Evolutionary conservation across 2,888 invertebrate species (phyloP), one percentile per base, ranked within the genome.

Genomic region (Julus scanicus): DNA sequence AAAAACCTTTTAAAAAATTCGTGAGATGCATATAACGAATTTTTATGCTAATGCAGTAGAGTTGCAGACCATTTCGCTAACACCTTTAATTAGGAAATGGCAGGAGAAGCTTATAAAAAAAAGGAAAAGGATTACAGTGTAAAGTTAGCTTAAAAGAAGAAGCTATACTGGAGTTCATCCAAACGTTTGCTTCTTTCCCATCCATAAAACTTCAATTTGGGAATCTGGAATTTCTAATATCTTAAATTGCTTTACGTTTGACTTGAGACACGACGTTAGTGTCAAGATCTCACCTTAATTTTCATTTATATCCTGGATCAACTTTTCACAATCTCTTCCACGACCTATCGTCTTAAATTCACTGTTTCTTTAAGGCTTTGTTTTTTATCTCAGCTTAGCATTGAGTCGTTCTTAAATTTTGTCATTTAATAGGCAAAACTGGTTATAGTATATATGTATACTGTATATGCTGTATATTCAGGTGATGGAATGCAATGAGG

Each of bases 181-280:
- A 8, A 63, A 63, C 20, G 63, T 20, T 53, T n/a, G 20, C 63
- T n/a, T 63, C 63, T 63, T 3, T 20, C n/a, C 63, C 63, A 63
- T 20, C 63, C n/a, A 20, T 20, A 63, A n/a, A 63, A 63, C 63
- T 63, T 63, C 63, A 63, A 63, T 63, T 63, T 63, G n/a, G 63
- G 63, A 63, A 63, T 63, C 63, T 63, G 63, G 63, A 63, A 63
- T 63, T 63, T 63, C 63, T 63, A 20, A 63, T 63, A 63, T 8
- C n/a, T 63, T 63, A 63, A 63, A 63, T 63, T n/a, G 63, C 63
- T 63, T 63, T 63, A 17, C 63, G 63, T 20, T 63, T 63, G 63
- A 63, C 63, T 20, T 63, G 63, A 63, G 63, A 63, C 63, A n/a
- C 20, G 63, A 20, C 63, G n/a, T n/a, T 63, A 20, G 20, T 63